Evolutionary conservation across 1,140 invertebrate genomes (phyloP).

Genomic region (Drosophila repleta): DNA sequence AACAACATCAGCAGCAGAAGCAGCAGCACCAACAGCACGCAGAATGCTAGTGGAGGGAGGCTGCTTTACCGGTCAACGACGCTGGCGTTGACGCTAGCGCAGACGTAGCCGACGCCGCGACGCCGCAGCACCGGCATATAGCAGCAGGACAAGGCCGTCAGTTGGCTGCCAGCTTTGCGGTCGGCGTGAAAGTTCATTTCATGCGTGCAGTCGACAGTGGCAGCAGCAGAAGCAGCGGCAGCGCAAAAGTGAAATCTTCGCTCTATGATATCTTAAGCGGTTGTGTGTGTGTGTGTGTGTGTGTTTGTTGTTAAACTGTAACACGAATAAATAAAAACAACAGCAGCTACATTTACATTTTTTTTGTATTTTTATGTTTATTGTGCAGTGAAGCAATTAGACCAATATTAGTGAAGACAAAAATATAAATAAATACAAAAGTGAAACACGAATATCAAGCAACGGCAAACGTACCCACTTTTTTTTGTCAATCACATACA

Average conservation of each 20-base stretch:
- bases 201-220: conserved; percentile 21
- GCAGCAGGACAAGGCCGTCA: conserved; percentile 41
- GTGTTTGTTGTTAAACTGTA: conserved; percentile 32
- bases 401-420: conserved; percentile 11
- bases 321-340: conserved; percentile 35
- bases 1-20: conserved; percentile 10
- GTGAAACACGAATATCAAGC: conserved; percentile 6
- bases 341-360: conserved; percentile 16
- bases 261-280: conserved; percentile 19
- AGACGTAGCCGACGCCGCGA: conserved; percentile 8
- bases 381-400: conserved; percentile 19
- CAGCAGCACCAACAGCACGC: not conserved
- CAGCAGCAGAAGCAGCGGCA: conserved; percentile 10
- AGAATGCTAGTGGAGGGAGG: conserved; percentile 14
- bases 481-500: conserved; percentile 29
- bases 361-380: conserved; percentile 21
- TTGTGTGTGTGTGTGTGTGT: conserved; percentile 9
- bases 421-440: conserved; percentile 6
- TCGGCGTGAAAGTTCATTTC: conserved; percentile 42
- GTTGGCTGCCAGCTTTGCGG: conserved; percentile 32
- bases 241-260: conserved; percentile 51
- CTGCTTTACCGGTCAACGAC: conserved; percentile 24
- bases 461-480: conserved; percentile 11
- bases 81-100: not conserved
- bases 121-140: conserved; percentile 29